Evolutionary conservation across 2,797 vertebrate species (phyloP), one percentile per base, ranked within the genome.

Genomic region (Amblyraja radiata): DNA sequence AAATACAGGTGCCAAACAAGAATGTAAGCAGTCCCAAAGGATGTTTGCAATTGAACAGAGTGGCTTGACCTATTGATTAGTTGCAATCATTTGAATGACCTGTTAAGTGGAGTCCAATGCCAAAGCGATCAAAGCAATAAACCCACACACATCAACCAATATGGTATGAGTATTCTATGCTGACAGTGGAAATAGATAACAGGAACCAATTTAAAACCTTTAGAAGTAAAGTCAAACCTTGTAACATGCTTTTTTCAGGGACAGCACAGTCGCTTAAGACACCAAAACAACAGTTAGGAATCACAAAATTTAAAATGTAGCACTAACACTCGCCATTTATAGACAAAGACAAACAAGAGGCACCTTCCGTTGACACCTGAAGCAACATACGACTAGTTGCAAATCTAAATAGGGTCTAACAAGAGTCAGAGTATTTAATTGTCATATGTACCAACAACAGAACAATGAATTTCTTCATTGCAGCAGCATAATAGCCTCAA

Each of bases 51-150:
- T 36, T 21, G 84, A 88, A 88, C 21, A 36, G 63, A 88, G 16
- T 88, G 84, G 61, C 16, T 36, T 88, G 63, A 88, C 84, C 63
- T 88, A 88, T 88, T 88, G 84, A 88, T 88, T 32, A 21, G 61
- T 68, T 68, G n/a, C 84, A 65, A 88, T 36, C 84, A 88, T 1
- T 68, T 68, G 61, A 88, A 63, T 88, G 61, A 88, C 61, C 16
- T 28, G 11, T 68, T 88, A 88, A 63, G 32, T 88, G 36, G 14
- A n/a, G 63, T 32, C 7, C 61, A 16, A 21, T 36, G n/a, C 61
- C n/a, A 65, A n/a, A 63, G 2, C n/a, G 36, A 65, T 88, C 61
- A 32, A 28, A 88, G 84, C n/a, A 68, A 88, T 65, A 68, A 65
- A 36, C 65, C 63, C 7, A 88, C 21, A 18, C 54, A n/a, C n/a